These are phyloP conservation scores for Hylia prasina DNA, from an alignment of 2,113 vertebrate species.

Conservation along the genomic window DNA sequence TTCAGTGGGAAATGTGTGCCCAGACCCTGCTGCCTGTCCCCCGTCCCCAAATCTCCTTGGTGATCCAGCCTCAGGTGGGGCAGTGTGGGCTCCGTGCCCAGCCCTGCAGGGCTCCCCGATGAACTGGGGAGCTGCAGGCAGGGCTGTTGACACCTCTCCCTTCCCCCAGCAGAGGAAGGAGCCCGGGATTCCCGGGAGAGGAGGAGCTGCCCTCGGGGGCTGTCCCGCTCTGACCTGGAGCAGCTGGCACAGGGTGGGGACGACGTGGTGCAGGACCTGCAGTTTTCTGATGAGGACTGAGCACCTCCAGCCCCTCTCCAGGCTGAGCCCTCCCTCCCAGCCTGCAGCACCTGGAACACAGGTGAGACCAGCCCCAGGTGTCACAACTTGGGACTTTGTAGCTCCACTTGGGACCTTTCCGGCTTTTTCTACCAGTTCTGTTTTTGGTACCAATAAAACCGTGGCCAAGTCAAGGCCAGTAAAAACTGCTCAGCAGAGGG, in stretches of 20 bases:
- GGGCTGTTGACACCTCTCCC: conserved; percentile 22
- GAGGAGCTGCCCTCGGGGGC: background rate
- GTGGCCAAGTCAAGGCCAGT: background rate
- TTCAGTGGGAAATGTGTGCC: accelerated
- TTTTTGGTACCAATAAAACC: background rate
- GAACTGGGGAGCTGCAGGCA: background rate
- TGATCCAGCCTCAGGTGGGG: background rate
- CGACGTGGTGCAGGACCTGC: conserved; percentile 87
- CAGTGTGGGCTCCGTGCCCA: background rate
- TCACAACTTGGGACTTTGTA: background rate
- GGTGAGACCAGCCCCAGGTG: background rate
- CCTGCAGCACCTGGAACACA: accelerated
- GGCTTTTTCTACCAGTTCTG: background rate
- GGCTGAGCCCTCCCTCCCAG: background rate
- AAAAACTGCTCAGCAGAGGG: background rate
- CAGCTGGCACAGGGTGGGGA: conserved; percentile 82
- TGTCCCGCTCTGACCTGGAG: conserved; percentile 75
- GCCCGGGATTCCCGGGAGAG: background rate
- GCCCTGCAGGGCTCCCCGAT: background rate
- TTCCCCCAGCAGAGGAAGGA: conserved; percentile 5
- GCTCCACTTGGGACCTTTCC: background rate
- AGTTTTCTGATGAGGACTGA: conserved; percentile 81
- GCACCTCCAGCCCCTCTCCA: background rate
- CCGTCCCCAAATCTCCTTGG: background rate
- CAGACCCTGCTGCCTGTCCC: background rate